These are phyloP conservation scores for Chlorocebus sabaeus DNA, from an alignment of 2,113 vertebrate genomes.

Conservation along the genomic window DNA sequence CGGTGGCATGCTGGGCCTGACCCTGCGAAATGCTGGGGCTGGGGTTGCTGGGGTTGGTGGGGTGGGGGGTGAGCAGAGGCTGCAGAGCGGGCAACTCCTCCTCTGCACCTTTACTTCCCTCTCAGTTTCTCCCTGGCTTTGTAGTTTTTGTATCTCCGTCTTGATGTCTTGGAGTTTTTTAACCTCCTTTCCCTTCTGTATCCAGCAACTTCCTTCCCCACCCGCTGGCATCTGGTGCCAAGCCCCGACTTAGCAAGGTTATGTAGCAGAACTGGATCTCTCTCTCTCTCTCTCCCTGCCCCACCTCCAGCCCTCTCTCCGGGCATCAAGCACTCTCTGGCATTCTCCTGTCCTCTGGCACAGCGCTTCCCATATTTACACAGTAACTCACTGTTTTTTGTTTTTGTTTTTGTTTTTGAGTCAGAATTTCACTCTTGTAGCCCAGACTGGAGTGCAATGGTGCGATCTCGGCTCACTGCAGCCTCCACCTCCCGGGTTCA, in stretches of 20 bases:
- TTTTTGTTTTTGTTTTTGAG: background rate
- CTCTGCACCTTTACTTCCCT: background rate
- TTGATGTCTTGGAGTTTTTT: background rate
- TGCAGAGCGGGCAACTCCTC: fast-evolving
- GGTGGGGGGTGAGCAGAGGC: too few relatives aligned
- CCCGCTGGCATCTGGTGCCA: background rate
- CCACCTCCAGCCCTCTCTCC: background rate
- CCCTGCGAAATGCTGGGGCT: background rate
- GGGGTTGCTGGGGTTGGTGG: too few relatives aligned
- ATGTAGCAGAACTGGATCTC: background rate
- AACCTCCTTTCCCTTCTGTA: background rate
- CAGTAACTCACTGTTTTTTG: too few relatives aligned
- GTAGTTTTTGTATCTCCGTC: background rate
- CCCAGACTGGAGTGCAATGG: too few relatives aligned
- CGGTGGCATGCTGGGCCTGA: background rate
- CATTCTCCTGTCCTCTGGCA: background rate
- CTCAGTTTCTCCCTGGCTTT: background rate
- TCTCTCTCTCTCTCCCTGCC: background rate
- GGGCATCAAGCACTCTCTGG: background rate
- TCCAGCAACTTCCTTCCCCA: background rate
- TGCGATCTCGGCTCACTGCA: background rate
- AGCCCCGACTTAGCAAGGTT: background rate
- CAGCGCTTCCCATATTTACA: background rate
- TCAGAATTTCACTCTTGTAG: background rate
- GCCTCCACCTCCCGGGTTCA: background rate